Base-by-base conservation (phyloP, 2,797 vertebrate species). In the Acropternis orthonyx region DNA sequence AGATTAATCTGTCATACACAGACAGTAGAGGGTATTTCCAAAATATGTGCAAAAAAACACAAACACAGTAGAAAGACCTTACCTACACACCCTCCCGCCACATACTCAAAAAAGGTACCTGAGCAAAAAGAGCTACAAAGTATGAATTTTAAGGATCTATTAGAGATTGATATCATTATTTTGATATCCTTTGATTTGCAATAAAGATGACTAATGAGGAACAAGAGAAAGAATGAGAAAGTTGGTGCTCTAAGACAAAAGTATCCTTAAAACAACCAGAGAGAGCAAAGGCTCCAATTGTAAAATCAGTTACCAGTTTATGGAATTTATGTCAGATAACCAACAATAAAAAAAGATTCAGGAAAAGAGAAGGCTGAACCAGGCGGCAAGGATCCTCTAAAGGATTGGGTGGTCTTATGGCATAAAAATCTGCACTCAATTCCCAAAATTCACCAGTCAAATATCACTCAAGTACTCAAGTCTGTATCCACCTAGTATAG, bases 381-480 rank as follows among this genome's bases (percentile, higher is more conserved):
- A 81, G 30, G 3, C 0, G 0, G 34, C 52, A 63, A 69, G 20
- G 24, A 63, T 28, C n/a, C n/a, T 51, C 20, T 43, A 73, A 52
- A 19, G 22, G 26, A 78, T n/a, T 0, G 0, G 16, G 41, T 17
- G 11, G 22, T n/a, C 49, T 11, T 52, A 26, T 1, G 6, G 41
- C 71, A 88, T n/a, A 88, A 77, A 87, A 85, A 43, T 46, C 43
- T 58, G n/a, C n/a, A 30, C 13, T 69, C 0, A 0, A 48, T 59
- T 84, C 41, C 41, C n/a, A 81, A 84, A 84, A 74, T 71, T 51
- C 62, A 41, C 24, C 32, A 58, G n/a, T 44, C 7, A 8, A 51
- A 76, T 77, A 77, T 49, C 41, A 62, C 18, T 63, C 24, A 30
- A 58, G 27, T 26, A 62, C 18, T 63, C 22, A 26, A 66, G 27